A percentile compares a stretch with the other conserved stretches of the same genome.
Conservation (phyloP, 1,140 invertebrate genomes). For the Stegodyphus mimosarum region DNA sequence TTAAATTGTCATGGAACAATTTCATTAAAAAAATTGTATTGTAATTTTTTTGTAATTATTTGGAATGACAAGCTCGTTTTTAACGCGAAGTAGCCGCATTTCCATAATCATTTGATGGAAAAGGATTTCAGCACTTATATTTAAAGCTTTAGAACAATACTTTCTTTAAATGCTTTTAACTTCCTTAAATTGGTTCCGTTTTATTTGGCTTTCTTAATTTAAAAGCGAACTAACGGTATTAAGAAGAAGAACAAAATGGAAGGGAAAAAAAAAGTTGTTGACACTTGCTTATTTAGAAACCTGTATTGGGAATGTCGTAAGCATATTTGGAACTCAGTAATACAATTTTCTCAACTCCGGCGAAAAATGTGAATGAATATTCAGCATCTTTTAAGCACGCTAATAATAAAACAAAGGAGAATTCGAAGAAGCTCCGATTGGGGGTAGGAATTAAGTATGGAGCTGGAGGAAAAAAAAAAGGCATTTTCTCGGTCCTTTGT, state of each 20-base stretch:
- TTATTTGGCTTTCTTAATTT: background rate
- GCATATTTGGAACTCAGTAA: conserved; percentile 44
- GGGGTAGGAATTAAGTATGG: conserved; percentile 18
- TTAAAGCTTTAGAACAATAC: conserved; percentile 24
- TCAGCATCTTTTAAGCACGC: conserved; percentile 31
- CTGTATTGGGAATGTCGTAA: conserved; percentile 45
- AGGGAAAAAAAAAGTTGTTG: conserved; percentile 28
- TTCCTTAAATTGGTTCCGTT: background rate
- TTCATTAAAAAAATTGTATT: too few species aligned
- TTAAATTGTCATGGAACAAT: too few species aligned
- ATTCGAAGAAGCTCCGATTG: conserved; percentile 2
- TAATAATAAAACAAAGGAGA: conserved; percentile 44
- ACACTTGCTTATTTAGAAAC: conserved; percentile 44
- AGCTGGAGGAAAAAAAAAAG: conserved; percentile 8
- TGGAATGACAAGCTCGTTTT: too few species aligned
- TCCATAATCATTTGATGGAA: too few species aligned
- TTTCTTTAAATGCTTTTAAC: conserved; percentile 42
- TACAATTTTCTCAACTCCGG: conserved; percentile 37
- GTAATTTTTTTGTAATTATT: too few species aligned
- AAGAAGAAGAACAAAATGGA: background rate
- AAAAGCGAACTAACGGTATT: background rate
- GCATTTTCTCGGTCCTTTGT: conserved; percentile 33
- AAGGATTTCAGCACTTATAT: too few species aligned
- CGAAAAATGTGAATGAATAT: conserved; percentile 38
- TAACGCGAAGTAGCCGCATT: too few species aligned